Percentiles rank a stretch among this genome's conserved stretches.
Conservation (phyloP, 2,797 vertebrate genomes). For the Esox masquinongy region DNA sequence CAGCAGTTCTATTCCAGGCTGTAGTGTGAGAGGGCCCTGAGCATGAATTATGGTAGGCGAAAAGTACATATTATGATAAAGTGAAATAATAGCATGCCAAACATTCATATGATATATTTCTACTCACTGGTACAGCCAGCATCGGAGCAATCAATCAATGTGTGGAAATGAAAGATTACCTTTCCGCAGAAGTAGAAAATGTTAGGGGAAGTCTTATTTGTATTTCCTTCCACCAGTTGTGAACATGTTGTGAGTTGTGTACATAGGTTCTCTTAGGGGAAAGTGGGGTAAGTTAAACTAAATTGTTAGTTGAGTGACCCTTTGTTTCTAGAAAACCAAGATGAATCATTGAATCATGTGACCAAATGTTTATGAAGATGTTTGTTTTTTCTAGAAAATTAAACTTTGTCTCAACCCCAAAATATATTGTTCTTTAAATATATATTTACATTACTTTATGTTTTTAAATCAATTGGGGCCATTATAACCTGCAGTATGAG, state of each 20-base stretch:
- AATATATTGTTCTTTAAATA: too few species aligned
- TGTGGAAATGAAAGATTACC: constrained; percentile 45
- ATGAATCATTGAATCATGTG: too few species aligned
- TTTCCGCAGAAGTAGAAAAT: constrained; percentile 43
- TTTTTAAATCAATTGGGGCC: too few species aligned
- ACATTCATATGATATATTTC: constrained; percentile 59
- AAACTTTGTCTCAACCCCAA: too few species aligned
- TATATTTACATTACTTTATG: too few species aligned
- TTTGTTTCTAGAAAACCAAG: too few species aligned
- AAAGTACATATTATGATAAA: constrained; percentile 64
- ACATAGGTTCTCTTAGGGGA: background rate
- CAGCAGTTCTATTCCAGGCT: constrained; percentile 51
- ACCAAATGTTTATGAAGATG: too few species aligned
- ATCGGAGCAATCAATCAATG: constrained; percentile 44
- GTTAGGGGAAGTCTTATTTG: constrained; percentile 45
- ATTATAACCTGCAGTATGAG: too few species aligned
- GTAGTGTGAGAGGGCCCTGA: constrained; percentile 33
- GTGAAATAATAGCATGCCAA: constrained; percentile 61
- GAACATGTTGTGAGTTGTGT: background rate
- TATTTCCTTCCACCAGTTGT: constrained; percentile 28
- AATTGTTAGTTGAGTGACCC: background rate
- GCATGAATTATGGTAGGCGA: constrained; percentile 55
- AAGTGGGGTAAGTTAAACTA: background rate
- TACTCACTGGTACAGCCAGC: constrained; percentile 40
- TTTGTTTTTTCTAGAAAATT: too few species aligned